Evolutionary conservation across 2,797 vertebrate species (phyloP).

Genomic region (Cossypha polioptera): DNA sequence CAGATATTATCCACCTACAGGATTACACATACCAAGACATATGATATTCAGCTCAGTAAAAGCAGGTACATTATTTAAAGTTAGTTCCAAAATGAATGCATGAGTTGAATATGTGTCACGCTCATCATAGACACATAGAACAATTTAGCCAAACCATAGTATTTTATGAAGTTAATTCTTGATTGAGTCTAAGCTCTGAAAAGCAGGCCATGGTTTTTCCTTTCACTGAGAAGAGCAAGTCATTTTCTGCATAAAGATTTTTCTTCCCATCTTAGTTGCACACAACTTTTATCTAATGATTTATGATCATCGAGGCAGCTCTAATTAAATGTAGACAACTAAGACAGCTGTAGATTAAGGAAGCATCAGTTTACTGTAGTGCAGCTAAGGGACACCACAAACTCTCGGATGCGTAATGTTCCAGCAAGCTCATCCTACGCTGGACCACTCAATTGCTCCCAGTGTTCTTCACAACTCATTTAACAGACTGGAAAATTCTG

Average conservation of each 20-base stretch:
- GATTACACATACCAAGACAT: neutral
- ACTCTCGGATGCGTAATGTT: neutral
- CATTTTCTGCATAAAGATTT: neutral
- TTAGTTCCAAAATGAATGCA: neutral
- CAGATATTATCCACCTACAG: neutral
- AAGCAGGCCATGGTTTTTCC: neutral
- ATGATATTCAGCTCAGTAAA: neutral
- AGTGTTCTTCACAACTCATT: neutral
- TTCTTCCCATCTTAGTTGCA: neutral
- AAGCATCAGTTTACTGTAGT: neutral
- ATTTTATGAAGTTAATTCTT: neutral
- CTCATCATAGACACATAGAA: accelerated
- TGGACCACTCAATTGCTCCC: neutral
- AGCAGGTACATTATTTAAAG: neutral
- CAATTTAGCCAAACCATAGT: neutral
- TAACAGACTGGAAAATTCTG: neutral
- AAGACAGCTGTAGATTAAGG: neutral
- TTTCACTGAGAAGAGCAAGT: neutral
- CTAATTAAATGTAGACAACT: slow-evolving; percentile 20
- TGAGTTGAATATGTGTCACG: neutral
- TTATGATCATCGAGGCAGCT: neutral
- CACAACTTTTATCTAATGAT: neutral
- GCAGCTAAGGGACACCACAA: neutral
- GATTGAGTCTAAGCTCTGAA: neutral
- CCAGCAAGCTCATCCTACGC: neutral